Base-by-base conservation (phyloP, 2,888 invertebrate genomes). In the Argyra leucocephala region DNA sequence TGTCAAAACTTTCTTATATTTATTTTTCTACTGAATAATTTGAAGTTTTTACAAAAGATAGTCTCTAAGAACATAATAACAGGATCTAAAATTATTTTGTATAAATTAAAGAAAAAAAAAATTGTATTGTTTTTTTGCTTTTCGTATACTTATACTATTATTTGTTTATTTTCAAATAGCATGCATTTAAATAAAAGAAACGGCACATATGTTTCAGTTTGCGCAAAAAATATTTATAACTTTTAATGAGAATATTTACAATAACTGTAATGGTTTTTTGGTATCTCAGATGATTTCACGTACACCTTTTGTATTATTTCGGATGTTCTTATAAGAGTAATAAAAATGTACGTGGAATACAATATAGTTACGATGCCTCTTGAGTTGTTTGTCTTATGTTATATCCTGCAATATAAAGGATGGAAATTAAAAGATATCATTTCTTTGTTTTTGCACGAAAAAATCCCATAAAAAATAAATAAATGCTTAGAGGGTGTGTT, bases 231-330 rank as follows among this genome's bases (percentile, higher is more conserved):
- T 48, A n/a, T 48, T 48, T 48, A 48, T 48, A 48, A 48, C 48
- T 48, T 48, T 48, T 48, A 48, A 48, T 48, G 48, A 48, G 48
- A 48, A 48, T 48, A 48, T 48, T 48, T 48, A 18, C 48, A 48
- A 48, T 48, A 48, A 48, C 48, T 48, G 18, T 48, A 48, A 48
- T 48, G n/a, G 12, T 18, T 48, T 48, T 48, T 48, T 48, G 48
- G 48, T 48, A 48, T 48, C 48, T 48, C 48, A 48, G n/a, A 48
- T 48, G 48, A 48, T 48, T 48, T 48, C 48, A 48, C 48, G 48
- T 48, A 48, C 48, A 48, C 48, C 48, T 48, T 48, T 15, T 48
- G 18, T 48, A 48, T 48, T 48, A 3, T 48, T 48, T 15, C 48
- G 12, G 48, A 48, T 48, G 15, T 31, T 48, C 48, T 48, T 48